Percentiles rank a stretch among this genome's conserved stretches.
Conservation (phyloP, 2,888 invertebrate genomes). For the Julus scanicus region DNA sequence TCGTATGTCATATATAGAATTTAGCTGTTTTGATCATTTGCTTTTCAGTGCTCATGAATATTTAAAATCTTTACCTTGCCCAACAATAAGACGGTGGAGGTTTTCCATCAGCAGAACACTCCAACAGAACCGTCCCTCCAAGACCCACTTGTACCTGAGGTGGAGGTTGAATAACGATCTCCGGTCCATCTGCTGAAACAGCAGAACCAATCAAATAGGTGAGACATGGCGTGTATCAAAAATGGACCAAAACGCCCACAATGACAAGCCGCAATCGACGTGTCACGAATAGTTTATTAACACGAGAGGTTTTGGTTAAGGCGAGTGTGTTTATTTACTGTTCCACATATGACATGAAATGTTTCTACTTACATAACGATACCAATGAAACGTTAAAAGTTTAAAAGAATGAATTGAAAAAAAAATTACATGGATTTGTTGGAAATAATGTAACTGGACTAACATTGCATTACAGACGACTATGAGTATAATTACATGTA, state of each 20-base stretch:
- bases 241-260: neutral
- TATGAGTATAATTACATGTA: too few species aligned
- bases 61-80: conserved; percentile 62
- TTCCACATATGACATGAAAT: neutral
- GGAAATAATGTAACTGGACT: too few species aligned
- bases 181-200: conserved; percentile 62
- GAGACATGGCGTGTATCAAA: conserved; percentile 13
- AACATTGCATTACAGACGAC: too few species aligned
- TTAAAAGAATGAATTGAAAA: neutral
- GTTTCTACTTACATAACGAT: neutral
- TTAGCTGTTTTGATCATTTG: neutral
- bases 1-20: neutral
- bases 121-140: conserved; percentile 86
- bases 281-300: too few species aligned
- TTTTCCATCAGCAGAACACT: conserved; percentile 78
- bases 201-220: conserved; percentile 30
- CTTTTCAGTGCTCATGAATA: neutral
- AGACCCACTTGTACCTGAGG: conserved; percentile 77
- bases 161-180: conserved; percentile 62
- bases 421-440: neutral
- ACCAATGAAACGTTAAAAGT: neutral
- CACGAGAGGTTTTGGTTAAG: too few species aligned
- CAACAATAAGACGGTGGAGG: conserved; percentile 69
- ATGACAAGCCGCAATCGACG: too few species aligned
- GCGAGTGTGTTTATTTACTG: too few species aligned